A percentile compares a stretch with the other conserved stretches of the same genome.
Evolutionary conservation across 1,140 invertebrate genomes (phyloP).

Genomic region (Saccostrea glomerata): DNA sequence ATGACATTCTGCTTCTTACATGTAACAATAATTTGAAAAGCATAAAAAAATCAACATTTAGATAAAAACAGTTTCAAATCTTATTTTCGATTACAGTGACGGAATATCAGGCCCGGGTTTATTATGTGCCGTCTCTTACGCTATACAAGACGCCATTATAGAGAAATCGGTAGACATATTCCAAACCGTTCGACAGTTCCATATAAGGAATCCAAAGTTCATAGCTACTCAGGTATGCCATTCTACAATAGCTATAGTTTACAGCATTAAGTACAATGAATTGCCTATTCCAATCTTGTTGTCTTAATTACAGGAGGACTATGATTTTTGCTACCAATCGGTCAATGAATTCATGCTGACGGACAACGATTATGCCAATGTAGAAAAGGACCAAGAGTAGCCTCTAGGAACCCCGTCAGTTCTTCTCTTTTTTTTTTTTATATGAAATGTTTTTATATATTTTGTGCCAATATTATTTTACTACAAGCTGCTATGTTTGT

Average conservation of each 20-base stretch:
- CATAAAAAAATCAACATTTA: too few species aligned
- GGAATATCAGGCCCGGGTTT: conserved; percentile 6
- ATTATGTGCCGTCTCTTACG: neutral
- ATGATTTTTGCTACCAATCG: conserved; percentile 26
- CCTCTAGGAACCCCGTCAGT: too few species aligned
- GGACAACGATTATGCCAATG: conserved; percentile 19
- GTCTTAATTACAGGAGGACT: conserved; percentile 27
- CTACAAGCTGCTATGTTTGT: too few species aligned
- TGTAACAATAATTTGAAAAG: too few species aligned
- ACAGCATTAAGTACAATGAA: too few species aligned
- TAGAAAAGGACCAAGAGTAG: neutral
- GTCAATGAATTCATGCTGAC: conserved; percentile 18
- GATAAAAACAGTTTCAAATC: too few species aligned
- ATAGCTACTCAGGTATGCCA: neutral
- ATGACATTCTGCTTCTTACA: too few species aligned
- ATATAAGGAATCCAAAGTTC: conserved; percentile 24
- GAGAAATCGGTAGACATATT: conserved; percentile 25
- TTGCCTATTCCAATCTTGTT: neutral
- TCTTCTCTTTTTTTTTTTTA: too few species aligned
- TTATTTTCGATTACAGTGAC: neutral
- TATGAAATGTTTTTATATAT: too few species aligned
- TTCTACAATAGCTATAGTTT: too few species aligned
- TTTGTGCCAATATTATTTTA: too few species aligned
- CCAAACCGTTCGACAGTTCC: conserved; percentile 35
- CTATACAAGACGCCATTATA: conserved; percentile 23